Evolutionary conservation across 2,888 invertebrate genomes (phyloP).

Genomic region (Gryllus longicercus): DNA sequence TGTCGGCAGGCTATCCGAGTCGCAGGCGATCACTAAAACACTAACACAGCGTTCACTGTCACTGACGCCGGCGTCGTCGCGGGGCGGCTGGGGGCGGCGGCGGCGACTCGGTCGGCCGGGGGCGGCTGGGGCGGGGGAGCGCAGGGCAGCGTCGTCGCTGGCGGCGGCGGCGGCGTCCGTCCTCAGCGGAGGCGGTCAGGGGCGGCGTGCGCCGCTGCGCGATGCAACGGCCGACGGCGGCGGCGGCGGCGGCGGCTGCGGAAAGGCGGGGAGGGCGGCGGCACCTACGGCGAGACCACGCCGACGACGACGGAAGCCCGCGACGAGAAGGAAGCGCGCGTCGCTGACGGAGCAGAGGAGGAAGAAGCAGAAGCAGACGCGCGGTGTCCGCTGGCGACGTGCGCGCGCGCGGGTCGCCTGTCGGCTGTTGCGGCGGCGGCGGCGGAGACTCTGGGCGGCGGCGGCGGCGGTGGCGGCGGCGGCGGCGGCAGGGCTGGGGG

Average conservation of each 20-base stretch:
- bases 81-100: not conserved
- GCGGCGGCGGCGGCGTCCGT: not conserved
- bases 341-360: no score
- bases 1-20: not conserved
- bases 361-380: no score
- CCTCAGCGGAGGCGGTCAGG: not conserved
- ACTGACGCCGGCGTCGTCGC: not conserved
- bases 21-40: not conserved
- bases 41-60: conserved; percentile 3
- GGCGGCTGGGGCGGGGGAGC: not conserved
- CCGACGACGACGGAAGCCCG: no score
- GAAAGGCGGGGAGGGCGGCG: no score
- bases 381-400: not conserved
- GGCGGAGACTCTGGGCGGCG: not conserved
- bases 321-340: no score
- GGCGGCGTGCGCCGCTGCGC: no score
- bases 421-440: not conserved
- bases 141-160: not conserved
- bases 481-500: not conserved
- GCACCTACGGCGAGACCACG: no score
- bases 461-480: not conserved
- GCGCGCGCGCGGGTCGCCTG: not conserved
- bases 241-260: no score
- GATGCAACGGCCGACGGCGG: no score
- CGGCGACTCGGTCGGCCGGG: not conserved